Evolutionary conservation across 2,113 vertebrate genomes (phyloP).

Genomic region (Patagioenas fasciata): DNA sequence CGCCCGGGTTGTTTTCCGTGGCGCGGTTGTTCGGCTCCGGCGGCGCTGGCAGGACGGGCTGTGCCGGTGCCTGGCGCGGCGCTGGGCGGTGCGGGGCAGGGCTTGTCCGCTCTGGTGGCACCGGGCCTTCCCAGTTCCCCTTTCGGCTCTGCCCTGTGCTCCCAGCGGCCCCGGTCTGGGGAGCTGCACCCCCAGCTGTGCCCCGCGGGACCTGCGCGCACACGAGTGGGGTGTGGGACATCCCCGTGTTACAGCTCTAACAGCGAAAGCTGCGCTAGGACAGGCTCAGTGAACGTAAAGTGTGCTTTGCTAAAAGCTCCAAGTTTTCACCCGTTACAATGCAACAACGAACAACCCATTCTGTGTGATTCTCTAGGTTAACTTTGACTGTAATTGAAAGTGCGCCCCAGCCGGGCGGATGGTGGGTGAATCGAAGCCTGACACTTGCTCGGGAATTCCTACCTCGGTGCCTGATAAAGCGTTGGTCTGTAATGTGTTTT

Average conservation of each 20-base stretch:
- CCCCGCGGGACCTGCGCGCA: too few relatives aligned
- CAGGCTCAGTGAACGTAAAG: neutral
- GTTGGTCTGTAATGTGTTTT: neutral
- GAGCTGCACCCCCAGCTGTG: too few relatives aligned
- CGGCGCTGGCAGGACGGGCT: too few relatives aligned
- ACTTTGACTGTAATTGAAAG: neutral
- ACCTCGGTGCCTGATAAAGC: neutral
- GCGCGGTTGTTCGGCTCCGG: neutral
- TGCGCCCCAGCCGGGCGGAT: neutral
- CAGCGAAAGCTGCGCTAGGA: neutral
- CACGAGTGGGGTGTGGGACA: too few relatives aligned
- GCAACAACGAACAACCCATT: neutral
- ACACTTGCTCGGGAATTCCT: neutral
- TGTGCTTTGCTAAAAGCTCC: neutral
- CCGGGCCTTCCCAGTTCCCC: too few relatives aligned
- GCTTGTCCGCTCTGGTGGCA: too few relatives aligned
- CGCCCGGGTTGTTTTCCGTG: neutral
- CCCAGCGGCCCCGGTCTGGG: too few relatives aligned
- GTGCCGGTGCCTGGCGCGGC: too few relatives aligned
- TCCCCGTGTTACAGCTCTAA: too few relatives aligned
- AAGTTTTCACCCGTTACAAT: neutral
- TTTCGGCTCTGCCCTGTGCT: too few relatives aligned
- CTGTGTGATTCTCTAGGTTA: neutral
- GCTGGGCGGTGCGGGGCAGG: too few relatives aligned
- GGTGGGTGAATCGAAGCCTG: neutral